Conservation (phyloP, 2,797 vertebrate species). For the Sebastes nivosus region DNA sequence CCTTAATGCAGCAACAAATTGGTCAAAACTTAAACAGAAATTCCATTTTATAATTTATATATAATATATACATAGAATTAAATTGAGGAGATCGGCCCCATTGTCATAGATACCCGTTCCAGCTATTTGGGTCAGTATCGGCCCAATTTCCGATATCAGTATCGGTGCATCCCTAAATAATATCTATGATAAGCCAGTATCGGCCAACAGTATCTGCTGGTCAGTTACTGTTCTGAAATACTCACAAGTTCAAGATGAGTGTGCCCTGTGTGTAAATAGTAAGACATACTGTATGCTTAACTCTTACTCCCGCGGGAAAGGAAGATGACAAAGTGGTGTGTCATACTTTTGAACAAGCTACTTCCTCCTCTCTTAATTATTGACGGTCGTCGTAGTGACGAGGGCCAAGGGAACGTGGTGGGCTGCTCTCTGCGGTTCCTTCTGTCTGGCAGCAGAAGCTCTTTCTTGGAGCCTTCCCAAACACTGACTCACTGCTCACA, state of each 20-base stretch:
- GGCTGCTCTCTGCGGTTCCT: slow-evolving; percentile 58
- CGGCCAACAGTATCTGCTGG: not conserved
- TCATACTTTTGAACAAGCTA: slow-evolving; percentile 56
- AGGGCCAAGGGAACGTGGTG: slow-evolving; percentile 54
- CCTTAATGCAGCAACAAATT: too few relatives aligned
- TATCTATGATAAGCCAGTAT: not conserved
- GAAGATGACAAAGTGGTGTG: slow-evolving; percentile 46
- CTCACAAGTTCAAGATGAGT: not conserved
- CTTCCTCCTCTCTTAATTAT: slow-evolving; percentile 58
- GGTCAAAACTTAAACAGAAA: too few relatives aligned
- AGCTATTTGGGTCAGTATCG: too few relatives aligned
- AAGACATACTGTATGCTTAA: slow-evolving; percentile 43
- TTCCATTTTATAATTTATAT: too few relatives aligned
- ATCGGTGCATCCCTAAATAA: not conserved
- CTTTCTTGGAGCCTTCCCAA: slow-evolving; percentile 74
- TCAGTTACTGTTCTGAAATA: not conserved
- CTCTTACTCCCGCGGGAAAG: slow-evolving; percentile 24
- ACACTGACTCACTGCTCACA: slow-evolving; percentile 76
- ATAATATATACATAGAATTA: too few relatives aligned
- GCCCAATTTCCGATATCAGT: too few relatives aligned
- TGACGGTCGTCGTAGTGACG: slow-evolving; percentile 43
- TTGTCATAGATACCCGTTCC: too few relatives aligned
- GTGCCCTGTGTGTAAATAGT: slow-evolving; percentile 24
- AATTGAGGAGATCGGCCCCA: too few relatives aligned
- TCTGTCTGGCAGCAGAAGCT: slow-evolving; percentile 65